These are phyloP conservation scores for Amaurobius ferox DNA, from an alignment of 2,888 invertebrate genomes.

Conservation along the genomic window DNA sequence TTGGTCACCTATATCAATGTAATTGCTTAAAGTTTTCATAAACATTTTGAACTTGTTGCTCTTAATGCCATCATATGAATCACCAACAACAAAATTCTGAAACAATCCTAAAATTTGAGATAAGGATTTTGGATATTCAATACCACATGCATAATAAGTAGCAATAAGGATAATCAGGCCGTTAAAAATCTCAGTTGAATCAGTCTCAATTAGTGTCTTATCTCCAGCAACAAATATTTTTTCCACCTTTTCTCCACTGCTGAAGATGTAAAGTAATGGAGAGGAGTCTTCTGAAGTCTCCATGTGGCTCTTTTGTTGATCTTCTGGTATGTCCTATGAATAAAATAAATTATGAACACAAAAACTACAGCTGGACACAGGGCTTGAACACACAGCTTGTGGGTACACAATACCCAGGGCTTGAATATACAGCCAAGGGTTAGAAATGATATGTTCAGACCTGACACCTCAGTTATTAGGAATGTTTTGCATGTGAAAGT, in stretches of 20 bases:
- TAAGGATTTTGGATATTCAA: conserved; percentile 61
- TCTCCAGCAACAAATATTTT: conserved; percentile 50
- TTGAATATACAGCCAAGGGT: too few relatives aligned
- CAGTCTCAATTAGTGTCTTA: conserved; percentile 33
- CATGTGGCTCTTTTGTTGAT: conserved; percentile 29
- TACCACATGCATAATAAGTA: conserved; percentile 50
- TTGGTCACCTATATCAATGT: conserved; percentile 27
- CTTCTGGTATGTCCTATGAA: conserved; percentile 50
- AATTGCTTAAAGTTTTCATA: conserved; percentile 26
- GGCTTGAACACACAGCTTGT: too few relatives aligned
- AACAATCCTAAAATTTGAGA: conserved; percentile 57
- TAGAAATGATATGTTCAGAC: too few relatives aligned
- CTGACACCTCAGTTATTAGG: too few relatives aligned
- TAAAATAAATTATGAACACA: too few relatives aligned
- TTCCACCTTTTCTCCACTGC: conserved; percentile 33
- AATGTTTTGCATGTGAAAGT: too few relatives aligned
- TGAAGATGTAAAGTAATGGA: conserved; percentile 48
- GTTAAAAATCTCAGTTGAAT: conserved; percentile 31
- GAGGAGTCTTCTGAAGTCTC: conserved; percentile 42
- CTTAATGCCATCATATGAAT: conserved; percentile 43
- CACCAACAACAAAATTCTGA: conserved; percentile 58
- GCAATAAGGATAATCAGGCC: conserved; percentile 58
- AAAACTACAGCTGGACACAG: too few relatives aligned
- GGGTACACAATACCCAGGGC: too few relatives aligned
- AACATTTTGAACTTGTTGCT: conserved; percentile 45